A percentile compares a stretch with the other conserved stretches of the same genome.
These are phyloP conservation scores for Timema podura DNA, from an alignment of 2,888 invertebrate genomes.

Conservation along the genomic window DNA sequence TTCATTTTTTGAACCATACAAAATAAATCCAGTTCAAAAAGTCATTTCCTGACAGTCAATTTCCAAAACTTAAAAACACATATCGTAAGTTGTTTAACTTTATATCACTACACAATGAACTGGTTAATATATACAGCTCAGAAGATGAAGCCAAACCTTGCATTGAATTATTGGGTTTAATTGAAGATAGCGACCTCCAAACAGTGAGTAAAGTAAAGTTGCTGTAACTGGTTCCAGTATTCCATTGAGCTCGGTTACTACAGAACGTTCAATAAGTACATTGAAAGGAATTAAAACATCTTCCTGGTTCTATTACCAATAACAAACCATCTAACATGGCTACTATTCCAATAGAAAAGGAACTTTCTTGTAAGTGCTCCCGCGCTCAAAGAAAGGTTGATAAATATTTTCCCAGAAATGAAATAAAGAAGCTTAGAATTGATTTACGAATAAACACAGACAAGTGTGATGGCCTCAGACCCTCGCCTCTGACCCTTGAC, in stretches of 20 bases:
- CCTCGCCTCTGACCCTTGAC: no score
- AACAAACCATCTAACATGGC: background rate
- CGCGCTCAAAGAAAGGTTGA: no score
- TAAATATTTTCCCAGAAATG: conserved; percentile 3
- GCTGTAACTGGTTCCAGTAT: background rate
- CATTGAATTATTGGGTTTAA: no score
- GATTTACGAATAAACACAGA: background rate
- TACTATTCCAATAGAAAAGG: background rate
- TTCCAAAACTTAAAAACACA: background rate
- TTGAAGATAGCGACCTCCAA: no score
- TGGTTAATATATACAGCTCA: no score
- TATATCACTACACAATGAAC: no score
- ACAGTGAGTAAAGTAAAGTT: no score
- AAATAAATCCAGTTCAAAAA: background rate
- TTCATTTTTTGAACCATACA: background rate
- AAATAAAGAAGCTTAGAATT: background rate
- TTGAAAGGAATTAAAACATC: background rate
- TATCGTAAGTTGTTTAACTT: background rate
- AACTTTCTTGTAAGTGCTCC: no score
- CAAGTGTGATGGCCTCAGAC: no score
- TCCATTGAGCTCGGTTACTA: background rate
- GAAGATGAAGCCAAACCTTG: background rate
- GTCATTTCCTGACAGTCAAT: background rate
- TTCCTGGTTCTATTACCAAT: background rate
- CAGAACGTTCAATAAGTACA: background rate